These are phyloP conservation scores for Eilema griseolum DNA, from an alignment of 2,888 invertebrate genomes.

Conservation along the genomic window DNA sequence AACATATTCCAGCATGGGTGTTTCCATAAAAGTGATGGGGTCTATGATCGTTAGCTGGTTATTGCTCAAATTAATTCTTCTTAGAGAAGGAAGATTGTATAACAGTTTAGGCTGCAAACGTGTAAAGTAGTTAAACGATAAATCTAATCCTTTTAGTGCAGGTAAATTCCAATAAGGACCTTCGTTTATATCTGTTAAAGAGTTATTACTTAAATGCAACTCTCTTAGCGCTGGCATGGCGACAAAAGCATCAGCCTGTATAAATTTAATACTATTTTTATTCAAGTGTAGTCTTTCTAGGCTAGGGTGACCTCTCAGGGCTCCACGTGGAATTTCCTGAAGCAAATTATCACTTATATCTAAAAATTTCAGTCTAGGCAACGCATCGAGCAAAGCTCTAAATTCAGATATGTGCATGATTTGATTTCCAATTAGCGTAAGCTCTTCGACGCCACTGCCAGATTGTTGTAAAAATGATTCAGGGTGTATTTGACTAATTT, in stretches of 20 bases:
- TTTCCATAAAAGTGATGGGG: slow-evolving; percentile 91
- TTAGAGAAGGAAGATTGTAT: slow-evolving; percentile 91
- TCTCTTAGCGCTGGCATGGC: slow-evolving; percentile 95
- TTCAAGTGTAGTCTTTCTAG: slow-evolving; percentile 93
- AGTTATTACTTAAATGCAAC: slow-evolving; percentile 93
- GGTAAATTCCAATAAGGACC: slow-evolving; percentile 95
- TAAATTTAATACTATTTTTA: slow-evolving; percentile 91
- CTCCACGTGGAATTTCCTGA: slow-evolving; percentile 92
- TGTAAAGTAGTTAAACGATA: slow-evolving; percentile 91
- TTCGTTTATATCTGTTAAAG: slow-evolving; percentile 90
- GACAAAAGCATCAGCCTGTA: slow-evolving; percentile 93
- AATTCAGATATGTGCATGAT: slow-evolving; percentile 92
- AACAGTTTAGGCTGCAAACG: slow-evolving; percentile 91
- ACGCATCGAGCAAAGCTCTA: slow-evolving; percentile 91
- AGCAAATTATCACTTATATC: slow-evolving; percentile 93
- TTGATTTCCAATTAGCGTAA: slow-evolving; percentile 92
- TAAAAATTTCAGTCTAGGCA: slow-evolving; percentile 92
- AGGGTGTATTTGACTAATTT: slow-evolving; percentile 92
- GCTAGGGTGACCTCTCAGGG: slow-evolving; percentile 92
- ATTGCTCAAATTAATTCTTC: slow-evolving; percentile 92
- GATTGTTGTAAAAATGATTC: slow-evolving; percentile 93
- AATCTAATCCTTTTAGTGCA: slow-evolving; percentile 93
- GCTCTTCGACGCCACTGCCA: slow-evolving; percentile 91
- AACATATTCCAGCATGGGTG: slow-evolving; percentile 91
- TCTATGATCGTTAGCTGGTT: slow-evolving; percentile 91